Conservation (phyloP, 1,140 invertebrate species). For the Drosophila yakuba region DNA sequence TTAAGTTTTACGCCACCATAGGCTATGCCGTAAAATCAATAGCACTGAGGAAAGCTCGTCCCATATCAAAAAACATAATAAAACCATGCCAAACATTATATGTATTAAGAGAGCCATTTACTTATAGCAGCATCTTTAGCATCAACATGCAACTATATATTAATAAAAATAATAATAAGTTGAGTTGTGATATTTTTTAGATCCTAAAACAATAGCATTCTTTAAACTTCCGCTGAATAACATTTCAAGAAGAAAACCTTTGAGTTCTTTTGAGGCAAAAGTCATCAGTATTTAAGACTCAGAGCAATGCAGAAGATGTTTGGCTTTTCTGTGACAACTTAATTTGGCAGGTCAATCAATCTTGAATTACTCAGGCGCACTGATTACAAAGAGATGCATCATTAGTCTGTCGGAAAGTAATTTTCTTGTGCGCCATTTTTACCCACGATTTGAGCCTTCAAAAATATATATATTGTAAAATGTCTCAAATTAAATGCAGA, state of each 20-base stretch:
- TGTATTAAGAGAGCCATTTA: too few relatives aligned
- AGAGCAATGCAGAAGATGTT: not conserved
- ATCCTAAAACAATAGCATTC: too few relatives aligned
- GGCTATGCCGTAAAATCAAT: conserved; percentile 1
- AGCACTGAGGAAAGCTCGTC: not conserved
- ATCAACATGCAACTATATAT: too few relatives aligned
- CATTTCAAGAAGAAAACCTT: too few relatives aligned
- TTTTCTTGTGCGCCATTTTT: not conserved
- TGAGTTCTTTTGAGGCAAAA: too few relatives aligned
- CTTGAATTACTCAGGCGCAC: conserved; percentile 23
- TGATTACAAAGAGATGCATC: conserved; percentile 38
- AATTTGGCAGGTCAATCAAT: conserved; percentile 49
- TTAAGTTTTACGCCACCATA: conserved; percentile 20
- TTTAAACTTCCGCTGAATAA: not conserved
- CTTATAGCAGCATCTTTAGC: too few relatives aligned
- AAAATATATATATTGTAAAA: conserved; percentile 14
- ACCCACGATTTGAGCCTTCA: not conserved
- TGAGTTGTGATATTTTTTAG: too few relatives aligned
- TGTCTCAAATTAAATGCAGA: conserved; percentile 18
- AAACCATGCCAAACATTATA: not conserved
- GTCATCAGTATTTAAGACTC: not conserved
- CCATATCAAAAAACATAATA: not conserved
- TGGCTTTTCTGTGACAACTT: conserved; percentile 26
- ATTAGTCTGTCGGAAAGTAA: conserved; percentile 35
- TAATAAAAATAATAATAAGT: too few relatives aligned